Base-by-base conservation (phyloP, 2,797 vertebrate species). In the Antrozous pallidus region DNA sequence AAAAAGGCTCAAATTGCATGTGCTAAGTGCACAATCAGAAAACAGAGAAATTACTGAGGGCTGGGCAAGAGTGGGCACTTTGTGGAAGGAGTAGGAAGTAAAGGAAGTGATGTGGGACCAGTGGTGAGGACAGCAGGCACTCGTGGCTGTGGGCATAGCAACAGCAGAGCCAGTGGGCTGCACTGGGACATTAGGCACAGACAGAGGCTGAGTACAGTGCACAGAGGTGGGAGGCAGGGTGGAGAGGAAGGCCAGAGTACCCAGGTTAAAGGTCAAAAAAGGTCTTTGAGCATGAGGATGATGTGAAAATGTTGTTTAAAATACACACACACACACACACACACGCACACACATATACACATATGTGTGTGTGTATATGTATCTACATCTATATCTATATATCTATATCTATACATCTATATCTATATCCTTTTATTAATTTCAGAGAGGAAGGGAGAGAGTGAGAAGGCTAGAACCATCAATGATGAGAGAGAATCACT, bases 31-130 rank as follows among this genome's bases (percentile, higher is more conserved):
- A 42, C 5, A 69, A 33, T 31, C 8, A 77, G 65, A 92, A 51
- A 70, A 31, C 4, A 33, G 63, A 31, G 70, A 14, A n/a, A 26
- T 78, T n/a, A 51, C 4, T 51, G 42, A 73, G 33, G 12, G 18
- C 12, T 24, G 11, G 54, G 1, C 56, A 71, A 47, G 2, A 0
- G 0, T 42, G 67, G 36, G 42, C 0, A 4, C 56, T 79, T 75
- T 5, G 5, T 26, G 38, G 69, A 61, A 75, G n/a, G 12, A 33
- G 17, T 1, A 24, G 33, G 14, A 40, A 38, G 51, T 2, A 40
- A 26, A 16, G 17, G 24, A 38, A 56, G 7, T 26, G 22, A 3
- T 13, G 17, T 26, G 20, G 14, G 40, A 40, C 9, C 14, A 2
- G 6, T 12, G 42, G 22, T 12, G n/a, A 58, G 47, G 12, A 56